A percentile compares a stretch with the other conserved stretches of the same genome.
Conservation (phyloP, 2,888 invertebrate genomes). For the Trachelus iudaicus region DNA sequence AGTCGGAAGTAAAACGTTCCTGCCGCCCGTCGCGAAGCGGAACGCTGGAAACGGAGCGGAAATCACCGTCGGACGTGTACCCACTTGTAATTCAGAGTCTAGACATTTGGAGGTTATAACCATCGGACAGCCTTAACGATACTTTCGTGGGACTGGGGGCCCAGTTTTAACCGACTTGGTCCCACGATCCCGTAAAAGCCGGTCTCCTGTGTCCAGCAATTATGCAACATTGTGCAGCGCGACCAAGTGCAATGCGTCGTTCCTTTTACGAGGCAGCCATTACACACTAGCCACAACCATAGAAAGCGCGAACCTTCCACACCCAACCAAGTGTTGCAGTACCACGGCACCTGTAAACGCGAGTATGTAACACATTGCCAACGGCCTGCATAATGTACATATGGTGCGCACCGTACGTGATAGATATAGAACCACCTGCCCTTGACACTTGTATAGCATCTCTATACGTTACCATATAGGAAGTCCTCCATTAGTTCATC, state of each 20-base stretch:
- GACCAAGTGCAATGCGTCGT: conserved; percentile 33
- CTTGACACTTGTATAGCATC: conserved; percentile 10
- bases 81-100: too few species aligned
- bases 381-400: conserved; percentile 7
- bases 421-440: conserved; percentile 42
- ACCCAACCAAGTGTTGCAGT: background rate
- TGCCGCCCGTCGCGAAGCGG: conserved; percentile 20
- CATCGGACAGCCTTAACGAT: too few species aligned
- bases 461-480: background rate
- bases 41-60: conserved; percentile 24
- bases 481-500: background rate
- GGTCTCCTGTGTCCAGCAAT: conserved; percentile 22
- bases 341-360: background rate
- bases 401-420: background rate
- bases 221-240: conserved; percentile 32
- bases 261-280: conserved; percentile 42
- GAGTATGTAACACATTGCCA: conserved; percentile 9
- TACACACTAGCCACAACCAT: conserved; percentile 33
- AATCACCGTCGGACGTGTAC: background rate
- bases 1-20: conserved; percentile 52
- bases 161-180: background rate
- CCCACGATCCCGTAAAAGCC: background rate
- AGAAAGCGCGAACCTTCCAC: conserved; percentile 21
- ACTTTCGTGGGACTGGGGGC: background rate
- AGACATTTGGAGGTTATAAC: too few species aligned